A percentile compares a stretch with the other conserved stretches of the same genome.
Evolutionary conservation across 2,888 invertebrate species (phyloP).

Genomic region (Zonitis immaculata): DNA sequence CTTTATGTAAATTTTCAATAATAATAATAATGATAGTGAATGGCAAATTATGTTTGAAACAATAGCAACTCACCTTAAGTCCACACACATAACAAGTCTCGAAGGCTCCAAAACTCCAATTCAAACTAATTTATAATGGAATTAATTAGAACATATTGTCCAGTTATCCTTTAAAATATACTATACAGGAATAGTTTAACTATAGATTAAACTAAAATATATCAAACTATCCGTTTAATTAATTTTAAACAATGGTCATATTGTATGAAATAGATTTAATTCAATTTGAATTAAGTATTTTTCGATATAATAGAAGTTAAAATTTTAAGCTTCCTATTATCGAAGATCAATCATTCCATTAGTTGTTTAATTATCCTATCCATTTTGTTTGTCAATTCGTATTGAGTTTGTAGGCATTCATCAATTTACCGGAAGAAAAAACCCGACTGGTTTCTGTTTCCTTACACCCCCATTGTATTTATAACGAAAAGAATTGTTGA

Average conservation of each 20-base stretch:
- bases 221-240: slow-evolving; percentile 34
- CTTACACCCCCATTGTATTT: too few species aligned
- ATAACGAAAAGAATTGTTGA: too few species aligned
- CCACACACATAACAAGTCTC: not conserved
- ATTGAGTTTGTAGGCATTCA: slow-evolving; percentile 43
- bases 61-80: not conserved
- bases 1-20: not conserved
- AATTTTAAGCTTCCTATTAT: too few species aligned
- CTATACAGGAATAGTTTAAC: slow-evolving; percentile 7
- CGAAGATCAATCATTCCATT: slow-evolving; percentile 49
- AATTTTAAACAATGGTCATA: slow-evolving; percentile 29
- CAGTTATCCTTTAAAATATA: slow-evolving; percentile 19
- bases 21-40: too few species aligned
- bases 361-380: slow-evolving; percentile 48
- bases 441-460: slow-evolving; percentile 33
- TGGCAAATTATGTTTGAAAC: not conserved
- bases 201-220: slow-evolving; percentile 18
- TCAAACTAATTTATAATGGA: slow-evolving; percentile 20
- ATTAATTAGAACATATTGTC: slow-evolving; percentile 21
- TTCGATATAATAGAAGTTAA: too few species aligned
- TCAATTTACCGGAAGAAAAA: slow-evolving; percentile 44
- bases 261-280: too few species aligned
- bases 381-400: slow-evolving; percentile 47
- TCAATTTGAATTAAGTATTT: too few species aligned
- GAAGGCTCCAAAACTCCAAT: slow-evolving; percentile 1